Evolutionary conservation across 2,113 vertebrate genomes (phyloP), one percentile per base, ranked within the genome.

Genomic region (Connochaetes taurinus): DNA sequence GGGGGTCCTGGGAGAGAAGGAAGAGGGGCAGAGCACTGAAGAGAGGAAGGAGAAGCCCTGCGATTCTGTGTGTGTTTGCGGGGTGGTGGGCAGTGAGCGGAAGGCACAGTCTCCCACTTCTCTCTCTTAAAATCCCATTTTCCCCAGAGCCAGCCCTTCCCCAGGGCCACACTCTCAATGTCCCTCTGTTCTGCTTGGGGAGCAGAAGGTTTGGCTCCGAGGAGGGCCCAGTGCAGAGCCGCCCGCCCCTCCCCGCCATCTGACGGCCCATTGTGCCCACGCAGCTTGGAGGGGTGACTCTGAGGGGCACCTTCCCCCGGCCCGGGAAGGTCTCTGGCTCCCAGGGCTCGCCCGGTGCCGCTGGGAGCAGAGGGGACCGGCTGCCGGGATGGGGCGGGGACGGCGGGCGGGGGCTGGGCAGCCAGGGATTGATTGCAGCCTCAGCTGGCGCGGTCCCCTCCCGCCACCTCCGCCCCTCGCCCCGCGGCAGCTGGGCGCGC

Each of bases 161-260:
- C 58, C 67, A 11, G n/a, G 17, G 57, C 87, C 81, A 17, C 45
- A 7, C 3, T 85, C 71, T 96, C 64, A 29, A 14, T 7, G 31
- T 92, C 62, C 23, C 91, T 94, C 87, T 88, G 88, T 94, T 93
- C 52, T 27, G 55, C 45, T 58, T 11, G 0, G 0, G 43, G 45
- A 94, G 33, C 86, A 88, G 81, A 78, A 94, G 96, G 82, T 80
- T 62, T 87, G 86, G 45, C 82, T 88, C 85, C 23, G 15, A 45
- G 71, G n/a, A 81, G 47, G 43, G 64, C 31, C 29, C 80, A 3
- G 10, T 4, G 31, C 17, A 52, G 45, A 23, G 50, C 33, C 5
- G 43, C 67, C 62, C 0, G 21, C 45, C 58, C 94, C 96, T 95
- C 52, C 84, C 94, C 87, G 19, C 92, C 93, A 87, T 96, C 97